Conservation (phyloP, 2,113 vertebrate species). For the Eurypyga helias region DNA sequence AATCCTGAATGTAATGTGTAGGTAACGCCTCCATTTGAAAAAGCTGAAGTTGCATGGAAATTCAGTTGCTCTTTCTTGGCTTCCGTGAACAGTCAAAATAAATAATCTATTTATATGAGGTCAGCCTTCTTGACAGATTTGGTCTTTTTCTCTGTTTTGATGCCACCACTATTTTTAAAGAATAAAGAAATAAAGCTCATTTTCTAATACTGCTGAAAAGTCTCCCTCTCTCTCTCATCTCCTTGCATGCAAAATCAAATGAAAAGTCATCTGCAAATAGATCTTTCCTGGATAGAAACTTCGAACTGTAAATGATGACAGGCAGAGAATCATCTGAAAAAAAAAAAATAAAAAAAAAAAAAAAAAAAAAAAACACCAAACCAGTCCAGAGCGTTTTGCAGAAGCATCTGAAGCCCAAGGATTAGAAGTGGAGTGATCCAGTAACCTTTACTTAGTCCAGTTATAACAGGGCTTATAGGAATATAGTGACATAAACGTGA, state of each 20-base stretch:
- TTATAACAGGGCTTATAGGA: conserved; percentile 10
- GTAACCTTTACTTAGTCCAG: conserved; percentile 18
- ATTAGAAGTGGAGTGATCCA: conserved; percentile 12
- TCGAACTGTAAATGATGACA: neutral
- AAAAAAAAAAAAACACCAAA: too few relatives aligned
- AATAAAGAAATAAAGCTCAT: neutral
- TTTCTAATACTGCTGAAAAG: neutral
- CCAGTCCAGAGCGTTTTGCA: neutral
- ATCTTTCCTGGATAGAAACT: neutral
- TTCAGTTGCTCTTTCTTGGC: neutral
- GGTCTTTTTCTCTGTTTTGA: neutral
- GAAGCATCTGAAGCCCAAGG: neutral
- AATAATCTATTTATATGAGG: neutral
- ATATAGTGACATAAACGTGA: conserved; percentile 57
- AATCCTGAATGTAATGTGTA: neutral
- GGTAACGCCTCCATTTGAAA: neutral
- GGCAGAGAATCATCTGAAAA: too few relatives aligned
- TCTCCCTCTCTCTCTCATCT: neutral
- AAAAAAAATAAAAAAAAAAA: too few relatives aligned
- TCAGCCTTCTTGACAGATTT: neutral
- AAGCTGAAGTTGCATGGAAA: neutral
- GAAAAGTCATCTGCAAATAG: neutral
- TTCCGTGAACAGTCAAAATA: neutral
- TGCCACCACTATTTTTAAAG: neutral
- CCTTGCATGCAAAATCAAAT: neutral